Conservation (phyloP, 2,797 vertebrate species). For the Hoplostethus mediterraneus region DNA sequence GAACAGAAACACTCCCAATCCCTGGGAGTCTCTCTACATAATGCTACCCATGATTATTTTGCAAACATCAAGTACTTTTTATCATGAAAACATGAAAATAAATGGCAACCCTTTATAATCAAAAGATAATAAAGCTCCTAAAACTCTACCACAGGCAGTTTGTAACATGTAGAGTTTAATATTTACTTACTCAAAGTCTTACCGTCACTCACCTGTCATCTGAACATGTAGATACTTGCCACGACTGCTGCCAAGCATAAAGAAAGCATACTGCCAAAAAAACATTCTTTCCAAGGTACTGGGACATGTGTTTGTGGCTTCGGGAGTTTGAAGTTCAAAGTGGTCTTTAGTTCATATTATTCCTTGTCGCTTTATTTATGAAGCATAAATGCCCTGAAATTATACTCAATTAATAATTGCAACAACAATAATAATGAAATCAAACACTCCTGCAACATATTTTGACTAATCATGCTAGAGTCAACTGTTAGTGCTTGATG, state of each 20-base stretch:
- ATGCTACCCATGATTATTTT: too few species aligned
- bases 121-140: too few species aligned
- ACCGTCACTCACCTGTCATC: slow-evolving; percentile 48
- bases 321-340: slow-evolving; percentile 7
- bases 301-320: slow-evolving; percentile 36
- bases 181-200: slow-evolving; percentile 37
- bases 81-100: too few species aligned
- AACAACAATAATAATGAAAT: not conserved
- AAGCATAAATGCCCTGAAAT: slow-evolving; percentile 12
- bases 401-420: not conserved
- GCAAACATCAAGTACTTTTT: too few species aligned
- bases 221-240: slow-evolving; percentile 39
- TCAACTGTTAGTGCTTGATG: not conserved
- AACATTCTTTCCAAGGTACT: slow-evolving; percentile 42
- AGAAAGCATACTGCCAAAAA: slow-evolving; percentile 48
- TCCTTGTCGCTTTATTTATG: slow-evolving; percentile 17
- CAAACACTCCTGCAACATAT: not conserved
- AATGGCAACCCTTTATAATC: too few species aligned
- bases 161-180: too few species aligned
- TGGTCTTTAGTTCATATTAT: slow-evolving; percentile 1
- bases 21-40: too few species aligned
- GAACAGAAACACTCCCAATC: too few species aligned
- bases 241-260: slow-evolving; percentile 35
- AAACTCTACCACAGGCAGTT: too few species aligned
- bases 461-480: not conserved